phyloP scores from a whole-genome alignment of 2,113 vertebrate species.

The Petaurus breviceps region DNA sequence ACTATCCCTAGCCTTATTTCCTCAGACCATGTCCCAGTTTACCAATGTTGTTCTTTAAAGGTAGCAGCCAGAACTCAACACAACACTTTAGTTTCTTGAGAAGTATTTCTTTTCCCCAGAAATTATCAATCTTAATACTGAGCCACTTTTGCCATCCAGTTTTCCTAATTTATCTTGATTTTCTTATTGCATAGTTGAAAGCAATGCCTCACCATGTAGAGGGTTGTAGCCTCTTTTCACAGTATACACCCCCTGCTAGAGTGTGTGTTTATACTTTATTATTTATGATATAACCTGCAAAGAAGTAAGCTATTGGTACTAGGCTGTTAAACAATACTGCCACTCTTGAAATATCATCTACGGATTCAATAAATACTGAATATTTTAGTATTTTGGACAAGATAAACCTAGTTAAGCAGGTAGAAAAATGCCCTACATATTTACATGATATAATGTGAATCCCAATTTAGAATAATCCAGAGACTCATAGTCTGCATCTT shows the following conservation, averaged over 20 bases:
- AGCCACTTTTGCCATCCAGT: neutral
- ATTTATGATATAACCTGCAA: neutral
- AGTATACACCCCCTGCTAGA: neutral
- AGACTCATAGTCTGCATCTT: no score
- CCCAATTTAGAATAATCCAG: no score
- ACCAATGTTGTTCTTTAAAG: neutral
- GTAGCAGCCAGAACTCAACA: neutral
- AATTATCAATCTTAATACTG: neutral
- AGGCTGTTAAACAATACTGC: no score
- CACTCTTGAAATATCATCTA: no score
- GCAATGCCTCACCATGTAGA: neutral
- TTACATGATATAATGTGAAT: no score
- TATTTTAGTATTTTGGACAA: no score
- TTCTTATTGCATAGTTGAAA: neutral
- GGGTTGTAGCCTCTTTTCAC: neutral
- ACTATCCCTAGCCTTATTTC: neutral
- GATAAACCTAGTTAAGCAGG: no score
- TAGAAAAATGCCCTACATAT: no score
- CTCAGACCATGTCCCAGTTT: neutral
- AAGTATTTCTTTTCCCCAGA: neutral
- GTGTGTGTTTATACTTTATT: neutral
- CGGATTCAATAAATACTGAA: no score
- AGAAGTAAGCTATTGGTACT: no score
- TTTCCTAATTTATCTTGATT: neutral
- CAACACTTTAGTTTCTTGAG: neutral